Base-by-base conservation (phyloP, 2,113 vertebrate species). In the Nerophis lumbriciformis region DNA sequence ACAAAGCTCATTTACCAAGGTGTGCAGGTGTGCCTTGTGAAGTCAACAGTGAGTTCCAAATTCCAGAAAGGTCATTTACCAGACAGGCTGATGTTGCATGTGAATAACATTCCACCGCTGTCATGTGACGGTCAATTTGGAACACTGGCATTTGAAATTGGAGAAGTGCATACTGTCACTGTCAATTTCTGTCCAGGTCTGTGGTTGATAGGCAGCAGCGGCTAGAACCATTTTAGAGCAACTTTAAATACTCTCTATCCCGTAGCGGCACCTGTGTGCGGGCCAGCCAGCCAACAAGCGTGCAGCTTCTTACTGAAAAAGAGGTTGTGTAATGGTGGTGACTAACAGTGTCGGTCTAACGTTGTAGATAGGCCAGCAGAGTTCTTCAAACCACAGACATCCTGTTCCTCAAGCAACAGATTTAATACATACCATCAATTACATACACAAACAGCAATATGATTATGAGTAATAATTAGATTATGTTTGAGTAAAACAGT, bases 201-300 rank as follows among this genome's bases (percentile, higher is more conserved):
- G 82, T 77, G 85, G 81, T 82, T 12, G 19, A 37, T 54, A 71
- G 58, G 57, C 74, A 77, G 71, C 60, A n/a, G 78, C 65, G 66
- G 73, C 73, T 63, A 49, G 45, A 65, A 73, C 79, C 68, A 63
- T 82, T 88, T 88, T 88, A 87, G 84, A 78, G 60, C 53, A 51
- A 78, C 84, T 87, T 89, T 84, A 87, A 90, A 89, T 88, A 87
- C 77, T 78, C 73, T 68, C 69, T 68, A 81, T 82, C 71, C 67
- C 61, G 10, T 11, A 59, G 66, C 59, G 80, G 81, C 89, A 91
- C 88, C 88, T 90, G 88, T 61, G 72, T 59, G 62, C 66, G 59
- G 54, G 63, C 37, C 71, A 35, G 57, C 49, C 36, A 19, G 42
- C 42, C 42, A 45, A 11, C 42, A 9, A 12, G 38, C 14, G 16